Evolutionary conservation across 2,797 vertebrate species (phyloP).

Genomic region (Ataeniobius toweri): DNA sequence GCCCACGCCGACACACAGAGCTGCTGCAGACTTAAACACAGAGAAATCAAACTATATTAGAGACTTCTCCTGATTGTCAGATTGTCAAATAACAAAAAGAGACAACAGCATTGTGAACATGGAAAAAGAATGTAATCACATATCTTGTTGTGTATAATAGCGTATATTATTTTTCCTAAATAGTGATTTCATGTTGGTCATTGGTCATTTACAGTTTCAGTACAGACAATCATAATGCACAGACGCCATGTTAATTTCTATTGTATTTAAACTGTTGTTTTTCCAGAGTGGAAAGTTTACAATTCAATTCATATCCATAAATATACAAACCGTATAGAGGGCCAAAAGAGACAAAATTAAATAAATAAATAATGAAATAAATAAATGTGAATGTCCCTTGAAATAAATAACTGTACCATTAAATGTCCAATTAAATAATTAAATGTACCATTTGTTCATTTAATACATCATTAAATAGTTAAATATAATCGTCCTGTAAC

Average conservation of each 20-base stretch:
- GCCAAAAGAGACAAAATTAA: no score
- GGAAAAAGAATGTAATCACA: not conserved
- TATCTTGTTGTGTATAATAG: not conserved
- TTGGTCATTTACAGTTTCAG: not conserved
- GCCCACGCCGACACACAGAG: constrained; percentile 92
- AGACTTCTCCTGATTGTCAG: constrained; percentile 4
- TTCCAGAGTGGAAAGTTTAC: not conserved
- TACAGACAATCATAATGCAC: not conserved
- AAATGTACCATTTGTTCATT: no score
- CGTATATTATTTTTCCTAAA: not conserved
- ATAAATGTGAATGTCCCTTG: no score
- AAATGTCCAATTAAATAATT: no score
- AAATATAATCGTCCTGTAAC: no score
- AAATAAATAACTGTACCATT: no score
- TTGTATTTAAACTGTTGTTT: not conserved
- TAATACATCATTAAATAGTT: no score
- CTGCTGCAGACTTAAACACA: constrained; percentile 89
- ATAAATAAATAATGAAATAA: no score
- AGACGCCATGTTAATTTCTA: not conserved
- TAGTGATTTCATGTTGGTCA: not conserved
- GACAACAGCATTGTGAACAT: not conserved
- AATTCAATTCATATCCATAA: not conserved
- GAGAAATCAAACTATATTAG: constrained; percentile 2
- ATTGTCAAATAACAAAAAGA: not conserved
- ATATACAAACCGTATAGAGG: not conserved